A percentile compares a stretch with the other conserved stretches of the same genome.
Evolutionary conservation across 1,140 invertebrate genomes (phyloP).

Genomic region (Arion vulgaris): DNA sequence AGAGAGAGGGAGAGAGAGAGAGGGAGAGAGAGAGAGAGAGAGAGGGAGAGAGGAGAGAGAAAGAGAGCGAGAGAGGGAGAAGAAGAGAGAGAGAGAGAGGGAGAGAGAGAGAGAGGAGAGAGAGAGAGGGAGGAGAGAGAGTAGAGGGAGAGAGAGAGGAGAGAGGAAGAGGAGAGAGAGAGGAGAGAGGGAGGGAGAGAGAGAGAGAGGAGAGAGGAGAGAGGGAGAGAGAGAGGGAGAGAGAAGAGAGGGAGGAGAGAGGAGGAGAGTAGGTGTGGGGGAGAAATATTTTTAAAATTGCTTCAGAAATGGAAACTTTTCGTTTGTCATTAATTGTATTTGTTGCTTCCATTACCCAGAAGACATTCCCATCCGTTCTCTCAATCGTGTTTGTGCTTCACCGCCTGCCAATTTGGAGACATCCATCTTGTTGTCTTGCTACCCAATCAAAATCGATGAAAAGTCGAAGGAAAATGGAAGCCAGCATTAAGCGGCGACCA

Average conservation of each 20-base stretch:
- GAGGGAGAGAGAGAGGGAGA: background rate
- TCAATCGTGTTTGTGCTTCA: background rate
- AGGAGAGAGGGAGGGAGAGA: conserved; percentile 19
- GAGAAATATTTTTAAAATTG: no score
- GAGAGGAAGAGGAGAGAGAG: background rate
- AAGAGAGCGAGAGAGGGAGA: background rate
- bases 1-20: conserved; percentile 16
- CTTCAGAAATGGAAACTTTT: background rate
- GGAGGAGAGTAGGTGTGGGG: no score
- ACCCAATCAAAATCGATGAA: background rate
- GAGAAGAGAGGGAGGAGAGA: background rate
- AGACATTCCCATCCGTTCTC: background rate
- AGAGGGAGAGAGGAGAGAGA: background rate
- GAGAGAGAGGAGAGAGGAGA: background rate
- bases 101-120: no score
- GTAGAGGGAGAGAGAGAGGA: conserved; percentile 5
- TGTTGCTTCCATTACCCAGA: background rate
- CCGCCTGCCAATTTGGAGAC: background rate
- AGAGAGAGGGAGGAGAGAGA: conserved; percentile 18
- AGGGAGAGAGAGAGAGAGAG: conserved; percentile 25
- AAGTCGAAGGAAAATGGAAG: background rate
- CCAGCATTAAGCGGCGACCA: background rate
- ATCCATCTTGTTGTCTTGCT: background rate
- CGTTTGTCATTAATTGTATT: background rate
- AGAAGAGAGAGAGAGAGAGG: background rate